phyloP scores from a whole-genome alignment of 2,888 invertebrate species.

The Griposia aprilina region DNA sequence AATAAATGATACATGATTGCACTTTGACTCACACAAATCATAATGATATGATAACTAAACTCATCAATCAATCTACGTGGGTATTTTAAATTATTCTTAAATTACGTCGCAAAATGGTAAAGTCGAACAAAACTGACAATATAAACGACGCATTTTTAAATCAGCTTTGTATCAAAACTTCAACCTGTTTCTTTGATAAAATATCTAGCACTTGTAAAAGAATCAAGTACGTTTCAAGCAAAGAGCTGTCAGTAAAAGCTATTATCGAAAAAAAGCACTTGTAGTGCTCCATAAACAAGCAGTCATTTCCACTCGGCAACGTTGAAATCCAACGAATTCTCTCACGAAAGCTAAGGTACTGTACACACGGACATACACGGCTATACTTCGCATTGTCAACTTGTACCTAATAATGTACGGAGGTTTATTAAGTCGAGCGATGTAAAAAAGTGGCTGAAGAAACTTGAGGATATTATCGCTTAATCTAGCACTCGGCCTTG shows the following conservation, averaged over 20 bases:
- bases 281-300: constrained; percentile 56
- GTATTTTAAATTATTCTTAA: background rate
- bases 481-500: constrained; percentile 47
- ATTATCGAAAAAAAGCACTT: constrained; percentile 56
- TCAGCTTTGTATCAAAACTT: background rate
- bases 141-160: background rate
- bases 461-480: constrained; percentile 53
- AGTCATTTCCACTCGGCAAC: constrained; percentile 57
- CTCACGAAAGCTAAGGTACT: constrained; percentile 55
- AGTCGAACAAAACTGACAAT: background rate
- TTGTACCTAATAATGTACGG: constrained; percentile 36
- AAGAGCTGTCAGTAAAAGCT: constrained; percentile 52
- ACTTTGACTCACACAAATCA: constrained; percentile 14
- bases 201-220: constrained; percentile 19
- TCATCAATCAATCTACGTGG: constrained; percentile 21
- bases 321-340: constrained; percentile 61
- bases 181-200: background rate
- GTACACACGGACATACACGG: constrained; percentile 45
- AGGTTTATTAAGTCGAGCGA: constrained; percentile 45
- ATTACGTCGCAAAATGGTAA: background rate
- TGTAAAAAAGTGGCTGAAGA: constrained; percentile 52
- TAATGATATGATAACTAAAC: constrained; percentile 20
- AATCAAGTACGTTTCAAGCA: constrained; percentile 37
- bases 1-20: background rate
- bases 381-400: constrained; percentile 50